phyloP scores from a whole-genome alignment of 2,113 vertebrate species.

The Myodes glareolus region DNA sequence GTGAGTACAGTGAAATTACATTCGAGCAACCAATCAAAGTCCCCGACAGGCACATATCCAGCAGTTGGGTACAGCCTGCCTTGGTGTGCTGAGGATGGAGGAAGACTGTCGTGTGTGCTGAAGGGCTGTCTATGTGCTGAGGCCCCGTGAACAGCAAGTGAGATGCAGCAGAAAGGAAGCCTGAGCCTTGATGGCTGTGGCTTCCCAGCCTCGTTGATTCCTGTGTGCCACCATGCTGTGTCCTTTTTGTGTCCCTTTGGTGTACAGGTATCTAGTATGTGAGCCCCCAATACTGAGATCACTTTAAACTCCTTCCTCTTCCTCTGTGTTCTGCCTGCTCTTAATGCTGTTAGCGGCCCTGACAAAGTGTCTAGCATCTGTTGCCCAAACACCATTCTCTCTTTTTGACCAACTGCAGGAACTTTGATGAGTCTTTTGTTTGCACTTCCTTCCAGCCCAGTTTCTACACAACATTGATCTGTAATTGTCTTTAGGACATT shows the following conservation, averaged over 20 bases:
- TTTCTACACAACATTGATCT: not conserved
- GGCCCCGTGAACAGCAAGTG: not conserved
- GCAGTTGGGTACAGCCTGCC: not conserved
- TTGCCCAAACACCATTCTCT: not conserved
- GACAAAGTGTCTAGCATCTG: not conserved
- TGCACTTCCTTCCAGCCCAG: not conserved
- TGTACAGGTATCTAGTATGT: not conserved
- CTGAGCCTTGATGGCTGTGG: not conserved
- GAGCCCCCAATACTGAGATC: not conserved
- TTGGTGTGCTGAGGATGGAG: not conserved
- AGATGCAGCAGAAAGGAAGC: not conserved
- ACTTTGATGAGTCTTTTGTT: not conserved
- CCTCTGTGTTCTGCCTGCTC: not conserved
- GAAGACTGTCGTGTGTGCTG: not conserved
- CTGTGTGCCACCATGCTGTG: accelerated
- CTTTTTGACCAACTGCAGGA: not conserved
- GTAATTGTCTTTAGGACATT: not conserved
- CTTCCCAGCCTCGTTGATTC: not conserved
- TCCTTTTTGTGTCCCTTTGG: not conserved
- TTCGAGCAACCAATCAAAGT: not conserved
- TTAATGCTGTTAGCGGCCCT: not conserved
- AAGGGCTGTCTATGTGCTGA: not conserved
- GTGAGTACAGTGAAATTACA: conserved; percentile 11
- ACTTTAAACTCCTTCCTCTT: not conserved
- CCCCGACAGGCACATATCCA: not conserved